These are phyloP conservation scores for Otocyon megalotis DNA, from an alignment of 2,113 vertebrate genomes.

Conservation along the genomic window DNA sequence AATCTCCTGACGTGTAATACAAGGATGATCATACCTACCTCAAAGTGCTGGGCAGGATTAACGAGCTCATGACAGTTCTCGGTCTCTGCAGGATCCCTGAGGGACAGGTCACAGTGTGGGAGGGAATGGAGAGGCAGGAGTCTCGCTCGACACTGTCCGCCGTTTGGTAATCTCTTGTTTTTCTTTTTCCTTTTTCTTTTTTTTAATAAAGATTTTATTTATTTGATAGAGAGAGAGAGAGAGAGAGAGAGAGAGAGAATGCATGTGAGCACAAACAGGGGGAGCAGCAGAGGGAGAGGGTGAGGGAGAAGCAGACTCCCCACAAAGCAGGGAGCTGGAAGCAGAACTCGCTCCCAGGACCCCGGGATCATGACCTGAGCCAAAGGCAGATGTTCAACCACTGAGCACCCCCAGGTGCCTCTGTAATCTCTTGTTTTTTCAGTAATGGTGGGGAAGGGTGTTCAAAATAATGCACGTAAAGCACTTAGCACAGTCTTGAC, in stretches of 20 bases:
- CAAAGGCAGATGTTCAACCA: too few relatives aligned
- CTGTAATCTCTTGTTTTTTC: not conserved
- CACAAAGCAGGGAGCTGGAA: too few relatives aligned
- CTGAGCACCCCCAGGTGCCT: too few relatives aligned
- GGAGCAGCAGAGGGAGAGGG: too few relatives aligned
- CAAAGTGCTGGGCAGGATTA: not conserved
- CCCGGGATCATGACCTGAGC: too few relatives aligned
- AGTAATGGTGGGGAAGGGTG: not conserved
- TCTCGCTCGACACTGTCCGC: too few relatives aligned
- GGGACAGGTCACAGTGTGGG: not conserved
- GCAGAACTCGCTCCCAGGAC: too few relatives aligned
- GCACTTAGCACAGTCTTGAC: not conserved
- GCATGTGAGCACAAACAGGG: too few relatives aligned
- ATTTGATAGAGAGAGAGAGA: too few relatives aligned
- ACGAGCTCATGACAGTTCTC: not conserved
- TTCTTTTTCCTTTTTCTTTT: not conserved
- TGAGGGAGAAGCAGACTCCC: too few relatives aligned
- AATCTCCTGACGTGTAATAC: not conserved
- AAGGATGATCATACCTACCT: not conserved
- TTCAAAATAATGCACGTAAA: not conserved
- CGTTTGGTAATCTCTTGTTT: not conserved
- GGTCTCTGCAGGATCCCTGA: not conserved
- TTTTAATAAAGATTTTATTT: too few relatives aligned
- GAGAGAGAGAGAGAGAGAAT: too few relatives aligned
- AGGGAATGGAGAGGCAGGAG: not conserved